These are phyloP conservation scores for Ciona savignyi DNA, from an alignment of 23 tunicate species.

Conservation along the genomic window DNA sequence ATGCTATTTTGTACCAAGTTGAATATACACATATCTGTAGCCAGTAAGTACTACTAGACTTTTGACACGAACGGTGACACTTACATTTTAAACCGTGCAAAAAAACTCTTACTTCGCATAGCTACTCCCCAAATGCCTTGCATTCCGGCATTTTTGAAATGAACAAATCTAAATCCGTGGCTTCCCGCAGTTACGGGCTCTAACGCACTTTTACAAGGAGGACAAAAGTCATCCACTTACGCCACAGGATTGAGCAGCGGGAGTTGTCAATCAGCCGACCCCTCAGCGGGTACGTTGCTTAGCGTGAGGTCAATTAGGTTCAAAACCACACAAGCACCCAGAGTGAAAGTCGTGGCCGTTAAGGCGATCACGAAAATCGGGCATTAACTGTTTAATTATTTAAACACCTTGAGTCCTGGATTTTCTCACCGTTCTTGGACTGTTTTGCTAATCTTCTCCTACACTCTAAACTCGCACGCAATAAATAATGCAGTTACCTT, in stretches of 20 bases:
- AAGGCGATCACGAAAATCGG: background rate
- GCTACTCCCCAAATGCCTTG: background rate
- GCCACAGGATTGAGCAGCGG: background rate
- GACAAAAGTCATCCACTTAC: background rate
- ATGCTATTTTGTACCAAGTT: background rate
- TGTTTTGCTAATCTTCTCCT: no score
- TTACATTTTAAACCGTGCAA: no score
- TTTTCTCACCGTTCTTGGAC: background rate
- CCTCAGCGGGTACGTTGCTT: background rate
- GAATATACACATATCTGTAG: background rate
- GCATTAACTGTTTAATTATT: background rate
- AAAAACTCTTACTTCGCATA: no score
- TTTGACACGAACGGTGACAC: no score
- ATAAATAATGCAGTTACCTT: no score
- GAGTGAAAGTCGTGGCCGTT: background rate
- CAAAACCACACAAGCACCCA: background rate
- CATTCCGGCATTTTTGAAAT: background rate
- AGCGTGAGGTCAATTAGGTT: background rate
- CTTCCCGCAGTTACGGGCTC: background rate
- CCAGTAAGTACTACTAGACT: no score
- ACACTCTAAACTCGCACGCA: no score
- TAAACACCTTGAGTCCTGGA: background rate
- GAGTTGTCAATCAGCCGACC: background rate
- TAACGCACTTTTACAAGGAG: background rate
- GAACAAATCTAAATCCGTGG: background rate